Evolutionary conservation across 1,140 invertebrate genomes (phyloP).

Genomic region (Drosophila baimaii): DNA sequence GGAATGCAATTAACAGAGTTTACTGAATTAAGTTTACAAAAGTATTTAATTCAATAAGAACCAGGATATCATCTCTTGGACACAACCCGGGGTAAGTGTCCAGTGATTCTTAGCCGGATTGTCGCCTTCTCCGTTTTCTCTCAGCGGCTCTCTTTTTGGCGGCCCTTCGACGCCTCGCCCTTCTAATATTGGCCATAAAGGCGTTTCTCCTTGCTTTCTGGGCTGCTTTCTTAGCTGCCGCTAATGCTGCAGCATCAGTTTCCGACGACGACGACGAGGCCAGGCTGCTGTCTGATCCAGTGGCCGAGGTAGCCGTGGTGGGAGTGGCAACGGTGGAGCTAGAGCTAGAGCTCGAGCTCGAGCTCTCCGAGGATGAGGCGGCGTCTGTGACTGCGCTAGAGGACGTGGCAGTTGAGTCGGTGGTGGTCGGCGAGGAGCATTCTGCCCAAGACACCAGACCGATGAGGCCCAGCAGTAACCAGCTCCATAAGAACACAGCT

Average conservation of each 20-base stretch:
- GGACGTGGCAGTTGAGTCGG: background rate
- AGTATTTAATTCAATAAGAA: background rate
- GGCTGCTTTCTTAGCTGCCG: background rate
- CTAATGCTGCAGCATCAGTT: too few relatives aligned
- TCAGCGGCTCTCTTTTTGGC: background rate
- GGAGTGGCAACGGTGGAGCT: background rate
- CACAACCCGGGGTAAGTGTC: too few relatives aligned
- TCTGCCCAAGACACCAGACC: background rate
- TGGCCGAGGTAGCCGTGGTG: background rate
- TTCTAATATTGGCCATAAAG: background rate
- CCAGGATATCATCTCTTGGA: too few relatives aligned
- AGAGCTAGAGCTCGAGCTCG: background rate
- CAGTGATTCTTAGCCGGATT: background rate
- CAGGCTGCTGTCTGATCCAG: background rate
- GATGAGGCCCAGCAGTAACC: background rate
- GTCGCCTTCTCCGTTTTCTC: background rate
- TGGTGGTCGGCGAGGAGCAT: too few relatives aligned
- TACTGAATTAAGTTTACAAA: background rate
- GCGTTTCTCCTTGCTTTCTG: background rate
- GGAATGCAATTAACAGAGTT: background rate
- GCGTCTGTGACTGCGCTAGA: background rate
- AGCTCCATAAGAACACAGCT: conserved; percentile 1
- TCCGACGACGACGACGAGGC: background rate
- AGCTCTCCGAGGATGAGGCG: background rate
- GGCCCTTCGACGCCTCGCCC: rapidly evolving